A percentile compares a stretch with the other conserved stretches of the same genome.
These are phyloP conservation scores for Leuciscus idus DNA, from an alignment of 2,113 vertebrate species.

Conservation along the genomic window DNA sequence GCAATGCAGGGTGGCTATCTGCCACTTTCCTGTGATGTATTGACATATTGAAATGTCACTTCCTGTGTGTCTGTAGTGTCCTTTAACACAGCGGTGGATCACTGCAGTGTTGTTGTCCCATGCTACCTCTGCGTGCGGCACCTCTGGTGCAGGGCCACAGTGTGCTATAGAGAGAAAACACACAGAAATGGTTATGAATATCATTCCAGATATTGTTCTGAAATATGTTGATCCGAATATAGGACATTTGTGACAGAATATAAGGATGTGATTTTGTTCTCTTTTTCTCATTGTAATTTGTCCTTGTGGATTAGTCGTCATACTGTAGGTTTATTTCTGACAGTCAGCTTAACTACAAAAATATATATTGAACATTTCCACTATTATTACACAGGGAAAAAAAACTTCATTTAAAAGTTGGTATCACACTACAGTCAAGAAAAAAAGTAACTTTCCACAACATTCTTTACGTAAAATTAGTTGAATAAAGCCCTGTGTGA, in stretches of 20 bases:
- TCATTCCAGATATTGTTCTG: background rate
- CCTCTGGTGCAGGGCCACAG: slow-evolving; percentile 68
- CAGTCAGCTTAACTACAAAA: background rate
- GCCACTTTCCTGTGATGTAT: slow-evolving; percentile 68
- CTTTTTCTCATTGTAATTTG: background rate
- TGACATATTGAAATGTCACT: slow-evolving; percentile 69
- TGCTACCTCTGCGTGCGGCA: slow-evolving; percentile 67
- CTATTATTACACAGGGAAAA: background rate
- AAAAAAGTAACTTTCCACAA: too few species aligned
- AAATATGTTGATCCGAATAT: background rate
- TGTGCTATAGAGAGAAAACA: slow-evolving; percentile 42
- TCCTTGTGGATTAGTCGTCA: background rate
- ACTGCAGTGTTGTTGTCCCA: slow-evolving; percentile 71
- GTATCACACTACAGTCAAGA: background rate
- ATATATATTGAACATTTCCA: background rate
- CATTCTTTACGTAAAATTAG: too few species aligned
- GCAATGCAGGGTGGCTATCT: slow-evolving; percentile 69
- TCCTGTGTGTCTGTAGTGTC: slow-evolving; percentile 73
- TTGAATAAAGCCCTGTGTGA: too few species aligned
- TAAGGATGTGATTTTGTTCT: background rate
- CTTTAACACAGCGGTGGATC: slow-evolving; percentile 69
- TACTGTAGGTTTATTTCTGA: background rate
- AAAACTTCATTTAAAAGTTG: background rate
- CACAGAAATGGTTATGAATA: background rate
- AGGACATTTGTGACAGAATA: background rate